Conservation (phyloP, 2,797 vertebrate species). For the Danio aesculapii region DNA sequence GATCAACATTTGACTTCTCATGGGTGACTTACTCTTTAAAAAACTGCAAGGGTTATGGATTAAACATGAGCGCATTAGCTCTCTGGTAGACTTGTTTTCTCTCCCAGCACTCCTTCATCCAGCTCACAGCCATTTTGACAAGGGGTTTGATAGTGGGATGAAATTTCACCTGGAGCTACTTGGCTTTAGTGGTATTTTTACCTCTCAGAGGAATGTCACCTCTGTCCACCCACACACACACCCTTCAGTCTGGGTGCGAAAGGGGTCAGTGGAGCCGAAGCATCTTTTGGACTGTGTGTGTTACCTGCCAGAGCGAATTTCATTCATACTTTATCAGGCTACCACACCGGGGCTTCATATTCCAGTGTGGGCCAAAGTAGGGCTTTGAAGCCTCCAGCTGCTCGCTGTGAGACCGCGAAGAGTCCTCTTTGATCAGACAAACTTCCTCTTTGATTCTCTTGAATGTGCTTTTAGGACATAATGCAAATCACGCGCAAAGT, state of each 20-base stretch:
- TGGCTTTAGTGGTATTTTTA: constrained; percentile 76
- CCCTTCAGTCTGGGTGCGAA: constrained; percentile 47
- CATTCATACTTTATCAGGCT: constrained; percentile 29
- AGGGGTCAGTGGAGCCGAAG: constrained; percentile 46
- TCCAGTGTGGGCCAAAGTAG: not conserved
- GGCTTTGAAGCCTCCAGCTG: constrained; percentile 2
- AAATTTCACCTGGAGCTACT: constrained; percentile 77
- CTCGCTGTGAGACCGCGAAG: constrained; percentile 30
- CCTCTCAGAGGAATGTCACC: constrained; percentile 72
- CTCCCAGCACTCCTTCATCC: constrained; percentile 3
- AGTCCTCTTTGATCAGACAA: constrained; percentile 41
- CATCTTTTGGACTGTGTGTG: constrained; percentile 55
- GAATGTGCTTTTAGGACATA: constrained; percentile 19
- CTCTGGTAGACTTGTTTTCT: constrained; percentile 14
- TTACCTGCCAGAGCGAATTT: constrained; percentile 56
- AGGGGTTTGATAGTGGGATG: constrained; percentile 66
- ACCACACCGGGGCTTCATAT: constrained; percentile 23
- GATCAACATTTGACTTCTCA: not conserved
- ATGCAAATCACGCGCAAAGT: constrained; percentile 8
- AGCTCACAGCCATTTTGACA: constrained; percentile 24
- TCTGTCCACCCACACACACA: constrained; percentile 58
- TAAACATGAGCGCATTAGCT: not conserved
- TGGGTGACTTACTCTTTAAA: not conserved
- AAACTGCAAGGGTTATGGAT: not conserved
- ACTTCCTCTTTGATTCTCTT: constrained; percentile 32